Conservation (phyloP, 2,113 vertebrate species). For the Rattus rattus region DNA sequence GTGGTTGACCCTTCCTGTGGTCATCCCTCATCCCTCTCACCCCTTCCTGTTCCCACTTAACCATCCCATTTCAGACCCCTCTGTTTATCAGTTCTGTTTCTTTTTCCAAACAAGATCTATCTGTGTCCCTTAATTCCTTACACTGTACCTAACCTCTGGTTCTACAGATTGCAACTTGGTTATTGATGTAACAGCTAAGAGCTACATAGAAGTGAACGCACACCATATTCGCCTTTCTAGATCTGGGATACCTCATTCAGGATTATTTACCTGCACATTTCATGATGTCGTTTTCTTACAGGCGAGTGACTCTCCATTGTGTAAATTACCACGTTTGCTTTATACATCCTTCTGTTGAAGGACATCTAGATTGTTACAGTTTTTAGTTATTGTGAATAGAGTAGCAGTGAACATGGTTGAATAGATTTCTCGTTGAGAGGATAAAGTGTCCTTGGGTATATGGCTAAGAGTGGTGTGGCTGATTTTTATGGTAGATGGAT, state of each 20-base stretch:
- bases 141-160: background rate
- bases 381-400: background rate
- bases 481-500: background rate
- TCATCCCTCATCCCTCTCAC: background rate
- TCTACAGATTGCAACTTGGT: background rate
- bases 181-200: background rate
- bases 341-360: background rate
- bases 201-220: background rate
- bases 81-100: background rate
- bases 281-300: background rate
- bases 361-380: background rate
- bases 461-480: background rate
- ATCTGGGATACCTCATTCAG: background rate
- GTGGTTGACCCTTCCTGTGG: background rate
- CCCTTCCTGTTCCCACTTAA: background rate
- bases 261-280: background rate
- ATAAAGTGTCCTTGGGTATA: background rate
- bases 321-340: background rate
- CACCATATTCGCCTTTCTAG: background rate
- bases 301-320: background rate
- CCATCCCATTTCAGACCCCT: background rate
- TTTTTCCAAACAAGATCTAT: background rate
- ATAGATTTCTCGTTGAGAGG: background rate
- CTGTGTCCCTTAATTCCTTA: background rate
- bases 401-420: background rate